A percentile compares a stretch with the other conserved stretches of the same genome.
Evolutionary conservation across 2,113 vertebrate species (phyloP).

Genomic region (Pseudonaja textilis): DNA sequence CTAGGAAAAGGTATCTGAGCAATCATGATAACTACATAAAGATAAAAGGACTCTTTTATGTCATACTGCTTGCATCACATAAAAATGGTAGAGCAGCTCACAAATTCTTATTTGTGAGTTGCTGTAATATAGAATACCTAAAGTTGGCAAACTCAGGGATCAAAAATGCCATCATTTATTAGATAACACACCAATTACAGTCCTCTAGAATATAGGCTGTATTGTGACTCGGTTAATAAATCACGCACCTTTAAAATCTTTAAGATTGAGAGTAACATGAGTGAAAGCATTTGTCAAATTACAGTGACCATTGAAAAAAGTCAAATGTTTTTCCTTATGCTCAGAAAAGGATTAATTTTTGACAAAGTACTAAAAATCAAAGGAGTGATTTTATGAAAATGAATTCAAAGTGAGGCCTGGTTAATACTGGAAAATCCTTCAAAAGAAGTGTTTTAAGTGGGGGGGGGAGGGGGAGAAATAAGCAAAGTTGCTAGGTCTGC

Average conservation of each 20-base stretch:
- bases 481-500: background rate
- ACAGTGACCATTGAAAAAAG: constrained; percentile 63
- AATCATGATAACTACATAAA: constrained; percentile 51
- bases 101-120: constrained; percentile 46
- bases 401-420: background rate
- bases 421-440: background rate
- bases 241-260: constrained; percentile 63
- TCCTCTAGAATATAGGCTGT: constrained; percentile 70
- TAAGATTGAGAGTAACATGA: constrained; percentile 62
- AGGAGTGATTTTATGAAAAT: constrained; percentile 19
- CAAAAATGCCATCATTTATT: constrained; percentile 67
- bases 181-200: constrained; percentile 73
- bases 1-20: constrained; percentile 40
- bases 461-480: fast-evolving
- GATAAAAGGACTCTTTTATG: constrained; percentile 60
- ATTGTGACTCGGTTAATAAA: constrained; percentile 79
- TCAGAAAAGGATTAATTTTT: constrained; percentile 45
- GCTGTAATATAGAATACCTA: constrained; percentile 63
- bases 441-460: background rate
- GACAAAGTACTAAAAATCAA: constrained; percentile 32
- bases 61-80: constrained; percentile 51
- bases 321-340: constrained; percentile 46
- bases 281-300: constrained; percentile 63
- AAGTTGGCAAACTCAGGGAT: constrained; percentile 71
- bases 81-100: constrained; percentile 41